Percentiles rank a stretch among this genome's conserved stretches.
Evolutionary conservation across 2,888 invertebrate species (phyloP).

Genomic region (Plebejus anna): DNA sequence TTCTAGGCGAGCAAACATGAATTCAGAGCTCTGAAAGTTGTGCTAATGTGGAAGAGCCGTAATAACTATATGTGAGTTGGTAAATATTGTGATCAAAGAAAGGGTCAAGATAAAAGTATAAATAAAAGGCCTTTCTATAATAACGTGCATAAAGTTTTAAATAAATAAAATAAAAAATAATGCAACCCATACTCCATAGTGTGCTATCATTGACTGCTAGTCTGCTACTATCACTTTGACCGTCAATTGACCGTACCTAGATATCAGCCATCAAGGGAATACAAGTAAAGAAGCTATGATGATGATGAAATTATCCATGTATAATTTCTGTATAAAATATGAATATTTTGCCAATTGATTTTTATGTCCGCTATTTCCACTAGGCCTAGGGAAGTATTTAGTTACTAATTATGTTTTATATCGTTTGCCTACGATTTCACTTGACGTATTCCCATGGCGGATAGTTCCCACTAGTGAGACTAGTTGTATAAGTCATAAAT

Average conservation of each 20-base stretch:
- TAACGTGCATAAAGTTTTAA: too few relatives aligned
- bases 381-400: neutral
- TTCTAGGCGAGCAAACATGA: neutral
- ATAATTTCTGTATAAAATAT: neutral
- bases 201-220: too few relatives aligned
- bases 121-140: too few relatives aligned
- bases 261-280: too few relatives aligned
- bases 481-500: neutral
- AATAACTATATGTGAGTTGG: too few relatives aligned
- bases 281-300: neutral
- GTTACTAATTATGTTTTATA: neutral
- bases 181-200: neutral
- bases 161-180: neutral
- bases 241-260: too few relatives aligned
- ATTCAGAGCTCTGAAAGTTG: neutral
- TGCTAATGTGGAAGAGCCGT: neutral
- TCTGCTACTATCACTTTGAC: too few relatives aligned
- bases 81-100: too few relatives aligned
- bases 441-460: neutral
- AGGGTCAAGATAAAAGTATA: too few relatives aligned
- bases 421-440: neutral
- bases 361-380: neutral
- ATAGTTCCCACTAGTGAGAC: neutral
- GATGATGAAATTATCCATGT: neutral
- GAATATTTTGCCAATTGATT: neutral